phyloP scores from a whole-genome alignment of 1,140 invertebrate genomes.

The Bombus confusus region DNA sequence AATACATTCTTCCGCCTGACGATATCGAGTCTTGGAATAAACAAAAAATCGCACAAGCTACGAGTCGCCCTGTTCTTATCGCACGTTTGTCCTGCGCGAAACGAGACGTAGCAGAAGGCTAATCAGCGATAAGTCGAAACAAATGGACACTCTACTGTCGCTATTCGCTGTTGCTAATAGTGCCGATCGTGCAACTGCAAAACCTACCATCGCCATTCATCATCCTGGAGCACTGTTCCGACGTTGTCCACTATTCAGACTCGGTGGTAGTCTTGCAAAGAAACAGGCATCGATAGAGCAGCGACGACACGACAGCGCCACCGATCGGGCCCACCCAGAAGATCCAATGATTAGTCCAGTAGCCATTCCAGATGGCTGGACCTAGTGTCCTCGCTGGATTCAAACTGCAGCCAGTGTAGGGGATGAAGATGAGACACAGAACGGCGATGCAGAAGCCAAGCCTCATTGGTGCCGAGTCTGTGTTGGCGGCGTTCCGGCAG shows the following conservation, averaged over 20 bases:
- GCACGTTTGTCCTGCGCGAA: too few relatives aligned
- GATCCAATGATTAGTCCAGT: conserved; percentile 89
- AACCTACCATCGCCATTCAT: conserved; percentile 5
- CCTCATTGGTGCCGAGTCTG: conserved; percentile 84
- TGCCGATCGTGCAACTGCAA: neutral
- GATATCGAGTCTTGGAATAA: too few relatives aligned
- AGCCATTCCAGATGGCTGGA: conserved; percentile 88
- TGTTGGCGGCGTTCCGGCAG: conserved; percentile 82
- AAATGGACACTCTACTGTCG: too few relatives aligned
- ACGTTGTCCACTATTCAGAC: neutral
- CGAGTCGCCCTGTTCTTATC: too few relatives aligned
- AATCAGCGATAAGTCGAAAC: too few relatives aligned
- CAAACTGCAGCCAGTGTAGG: conserved; percentile 90
- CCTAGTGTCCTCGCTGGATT: conserved; percentile 91
- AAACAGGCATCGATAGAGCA: conserved; percentile 72
- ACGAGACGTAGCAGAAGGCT: too few relatives aligned
- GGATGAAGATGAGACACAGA: conserved; percentile 85
- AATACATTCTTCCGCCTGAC: too few relatives aligned
- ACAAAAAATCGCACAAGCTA: too few relatives aligned
- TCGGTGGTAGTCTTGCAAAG: conserved; percentile 33
- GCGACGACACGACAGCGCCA: conserved; percentile 64
- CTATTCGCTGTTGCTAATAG: too few relatives aligned
- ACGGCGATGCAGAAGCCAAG: conserved; percentile 86
- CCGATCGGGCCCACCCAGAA: conserved; percentile 77
- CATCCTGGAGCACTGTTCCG: neutral